Conservation (phyloP, 2,888 invertebrate species). For the Lasioglossum leucozonium region DNA sequence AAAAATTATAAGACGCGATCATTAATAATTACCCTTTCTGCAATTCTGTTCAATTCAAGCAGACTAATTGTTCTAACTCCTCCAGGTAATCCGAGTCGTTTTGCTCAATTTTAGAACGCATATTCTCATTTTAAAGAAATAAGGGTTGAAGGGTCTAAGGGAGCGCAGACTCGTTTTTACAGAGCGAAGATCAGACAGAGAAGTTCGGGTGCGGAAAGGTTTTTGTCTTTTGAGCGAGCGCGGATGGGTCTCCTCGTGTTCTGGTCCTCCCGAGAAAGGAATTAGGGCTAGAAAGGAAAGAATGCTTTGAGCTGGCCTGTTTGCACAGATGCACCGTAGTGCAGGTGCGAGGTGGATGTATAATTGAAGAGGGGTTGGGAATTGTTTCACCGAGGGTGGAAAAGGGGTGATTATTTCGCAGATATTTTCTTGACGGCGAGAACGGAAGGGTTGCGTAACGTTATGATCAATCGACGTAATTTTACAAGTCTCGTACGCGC, state of each 20-base stretch:
- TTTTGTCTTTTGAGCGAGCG: not conserved
- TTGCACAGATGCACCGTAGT: not conserved
- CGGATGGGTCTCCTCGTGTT: not conserved
- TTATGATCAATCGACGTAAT: not conserved
- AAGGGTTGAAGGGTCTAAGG: not conserved
- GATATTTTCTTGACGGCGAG: not conserved
- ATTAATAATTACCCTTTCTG: no score
- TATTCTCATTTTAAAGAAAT: not conserved
- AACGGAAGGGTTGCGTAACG: not conserved
- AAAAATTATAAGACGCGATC: not conserved
- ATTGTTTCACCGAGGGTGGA: not conserved
- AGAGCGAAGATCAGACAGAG: not conserved
- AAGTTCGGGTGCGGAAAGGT: not conserved
- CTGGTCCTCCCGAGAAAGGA: not conserved
- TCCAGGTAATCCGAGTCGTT: not conserved
- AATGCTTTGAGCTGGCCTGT: not conserved
- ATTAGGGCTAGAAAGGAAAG: not conserved
- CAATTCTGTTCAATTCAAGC: not conserved
- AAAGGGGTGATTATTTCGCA: not conserved
- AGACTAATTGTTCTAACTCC: not conserved
- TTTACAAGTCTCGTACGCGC: not conserved
- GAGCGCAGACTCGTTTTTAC: not conserved
- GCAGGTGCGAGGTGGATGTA: not conserved
- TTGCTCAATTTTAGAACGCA: not conserved
- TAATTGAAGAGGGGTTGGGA: not conserved